Evolutionary conservation across 2,113 vertebrate genomes (phyloP), one percentile per base, ranked within the genome.

Genomic region (Clarias macrocephalus): DNA sequence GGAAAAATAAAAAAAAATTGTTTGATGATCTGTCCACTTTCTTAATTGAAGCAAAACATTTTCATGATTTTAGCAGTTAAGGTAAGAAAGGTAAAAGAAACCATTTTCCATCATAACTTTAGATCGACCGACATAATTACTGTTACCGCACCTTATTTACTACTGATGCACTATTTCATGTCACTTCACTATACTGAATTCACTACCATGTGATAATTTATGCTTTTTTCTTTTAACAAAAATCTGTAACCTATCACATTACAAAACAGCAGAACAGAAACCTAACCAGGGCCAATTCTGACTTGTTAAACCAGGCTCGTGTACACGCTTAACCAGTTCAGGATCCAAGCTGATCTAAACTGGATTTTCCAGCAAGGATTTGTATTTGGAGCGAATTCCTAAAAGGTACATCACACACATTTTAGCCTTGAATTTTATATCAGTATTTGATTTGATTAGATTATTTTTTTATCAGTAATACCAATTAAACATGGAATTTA

Each of bases 291-390:
- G 19, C 19, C 70, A 19, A 25, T 75, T 75, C 21, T 48, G 37
- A 15, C 72, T 23, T 52, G 73, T 73, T 73, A 52, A 52, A 13
- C 37, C 42, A 52, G 72, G 42, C 23, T 76, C 4, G 0, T 13
- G 15, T 76, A 13, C 10, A 52, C 48, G 75, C 25, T 28, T 56
- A 28, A 28, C 52, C 75, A 76, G 42, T 76, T 76, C 73, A 76
- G 42, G 21, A 52, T 52, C 42, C 21, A n/a, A 23, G 9, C 10
- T 75, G 72, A 3, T 75, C 19, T 48, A 48, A 48, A 76, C 73
- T 76, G 73, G 23, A 76, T 77, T 77, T 77, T 77, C 48, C 75
- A 56, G 48, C 52, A 28, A 77, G 52, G n/a, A 56, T 77, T 54
- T 54, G 48, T 25, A 54, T 54, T 7, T 54, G 19, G 73, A 15